Conservation (phyloP, 2,888 invertebrate species). For the Coelopa pilipes region DNA sequence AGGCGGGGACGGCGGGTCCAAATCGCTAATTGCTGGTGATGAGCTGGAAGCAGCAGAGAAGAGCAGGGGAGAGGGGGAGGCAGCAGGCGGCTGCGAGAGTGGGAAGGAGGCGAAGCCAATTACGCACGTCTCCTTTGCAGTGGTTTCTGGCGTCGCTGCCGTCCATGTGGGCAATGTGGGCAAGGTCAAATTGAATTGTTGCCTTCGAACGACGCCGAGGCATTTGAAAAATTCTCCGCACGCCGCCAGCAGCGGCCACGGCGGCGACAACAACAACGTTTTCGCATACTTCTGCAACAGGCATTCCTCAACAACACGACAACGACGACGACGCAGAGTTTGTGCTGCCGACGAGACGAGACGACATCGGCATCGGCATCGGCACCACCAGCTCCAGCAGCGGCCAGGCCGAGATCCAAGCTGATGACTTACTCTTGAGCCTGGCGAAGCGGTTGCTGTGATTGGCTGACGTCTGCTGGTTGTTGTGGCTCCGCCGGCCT, state of each 20-base stretch:
- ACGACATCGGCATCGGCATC: not conserved
- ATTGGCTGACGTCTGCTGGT: not conserved
- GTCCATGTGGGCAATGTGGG: constrained; percentile 30
- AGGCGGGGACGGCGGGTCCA: not conserved
- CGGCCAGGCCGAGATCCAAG: not conserved
- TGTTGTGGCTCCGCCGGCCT: not conserved
- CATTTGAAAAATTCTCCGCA: constrained; percentile 31
- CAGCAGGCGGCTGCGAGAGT: no score
- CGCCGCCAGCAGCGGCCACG: not conserved
- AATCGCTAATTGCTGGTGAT: no score
- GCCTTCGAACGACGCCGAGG: constrained; percentile 4
- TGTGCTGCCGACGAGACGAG: not conserved
- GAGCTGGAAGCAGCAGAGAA: not conserved
- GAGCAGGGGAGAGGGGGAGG: no score
- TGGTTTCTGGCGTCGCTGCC: not conserved
- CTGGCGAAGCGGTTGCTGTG: not conserved
- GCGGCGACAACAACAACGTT: not conserved
- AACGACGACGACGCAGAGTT: not conserved
- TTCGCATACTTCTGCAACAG: constrained; percentile 6
- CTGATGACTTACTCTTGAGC: constrained; percentile 4
- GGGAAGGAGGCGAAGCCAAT: constrained; percentile 18
- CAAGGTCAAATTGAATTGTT: constrained; percentile 34
- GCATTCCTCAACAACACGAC: no score
- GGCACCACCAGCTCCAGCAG: not conserved
- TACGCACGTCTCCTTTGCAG: constrained; percentile 14